Evolutionary conservation across 2,888 invertebrate genomes (phyloP).

Genomic region (Noctua fimbriata): DNA sequence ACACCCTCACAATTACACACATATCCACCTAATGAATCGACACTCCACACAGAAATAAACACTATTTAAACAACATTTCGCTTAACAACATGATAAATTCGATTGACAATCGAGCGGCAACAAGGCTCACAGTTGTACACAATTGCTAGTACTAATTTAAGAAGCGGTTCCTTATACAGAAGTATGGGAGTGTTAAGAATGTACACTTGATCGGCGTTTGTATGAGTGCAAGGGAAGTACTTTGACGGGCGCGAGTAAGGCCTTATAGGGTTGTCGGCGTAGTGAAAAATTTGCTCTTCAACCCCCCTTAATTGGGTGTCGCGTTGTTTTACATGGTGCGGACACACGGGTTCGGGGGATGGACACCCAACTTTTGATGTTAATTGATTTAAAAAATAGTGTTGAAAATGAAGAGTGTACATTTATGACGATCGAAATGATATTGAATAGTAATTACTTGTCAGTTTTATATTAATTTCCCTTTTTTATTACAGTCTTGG

Average conservation of each 20-base stretch:
- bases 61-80: conserved; percentile 64
- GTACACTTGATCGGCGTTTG: conserved; percentile 89
- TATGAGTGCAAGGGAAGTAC: conserved; percentile 84
- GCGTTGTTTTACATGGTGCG: conserved; percentile 76
- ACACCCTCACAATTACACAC: conserved; percentile 43
- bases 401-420: background rate
- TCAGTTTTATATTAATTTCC: background rate
- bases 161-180: conserved; percentile 88
- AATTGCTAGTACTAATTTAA: conserved; percentile 89
- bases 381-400: background rate
- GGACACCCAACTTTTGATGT: conserved; percentile 13
- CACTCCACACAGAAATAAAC: conserved; percentile 64
- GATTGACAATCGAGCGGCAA: conserved; percentile 71
- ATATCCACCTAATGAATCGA: conserved; percentile 65
- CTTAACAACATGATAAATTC: conserved; percentile 70
- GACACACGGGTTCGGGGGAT: conserved; percentile 43
- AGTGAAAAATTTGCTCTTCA: conserved; percentile 89
- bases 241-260: conserved; percentile 85
- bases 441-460: background rate
- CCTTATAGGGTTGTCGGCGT: conserved; percentile 87
- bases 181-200: conserved; percentile 84
- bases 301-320: conserved; percentile 88
- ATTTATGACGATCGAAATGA: background rate
- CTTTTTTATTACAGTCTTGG: background rate
- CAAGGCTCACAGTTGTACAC: conserved; percentile 82